Base-by-base conservation (phyloP, 2,888 invertebrate genomes). In the Serripes groenlandicus region DNA sequence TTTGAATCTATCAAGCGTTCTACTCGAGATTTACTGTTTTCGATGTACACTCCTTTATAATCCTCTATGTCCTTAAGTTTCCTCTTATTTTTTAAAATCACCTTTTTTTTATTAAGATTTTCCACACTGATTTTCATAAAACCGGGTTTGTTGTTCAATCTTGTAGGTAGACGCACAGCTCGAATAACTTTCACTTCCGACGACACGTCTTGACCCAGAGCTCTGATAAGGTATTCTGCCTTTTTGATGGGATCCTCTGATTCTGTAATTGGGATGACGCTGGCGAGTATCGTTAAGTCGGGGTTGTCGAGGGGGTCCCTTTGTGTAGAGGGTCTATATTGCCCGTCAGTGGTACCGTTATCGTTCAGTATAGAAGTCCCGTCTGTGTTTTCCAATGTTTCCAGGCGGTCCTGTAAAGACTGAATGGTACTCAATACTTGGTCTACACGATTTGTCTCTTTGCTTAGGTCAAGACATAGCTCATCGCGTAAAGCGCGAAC, bases 1-100 rank as follows among this genome's bases (percentile, higher is more conserved):
- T 78, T 78, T 18, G 66, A 18, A 37, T 78, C 78, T 21, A 72
- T 73, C 3, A 78, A 11, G 11, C 78, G 54, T n/a, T 78, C 78
- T 1, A 60, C 26, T 4, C 34, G 71, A 1, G 72, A 78, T 66
- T 71, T 81, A 69, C 75, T 75, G 58, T 81, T 78, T 69, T 75
- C 78, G 3, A 78, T 35, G 35, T 68, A 82, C 7, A 82, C 78
- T 7, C 58, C 11, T 35, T 62, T 66, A 64, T 78, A 81, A n/a
- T 26, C 9, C 1, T 71, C 56, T 15, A 21, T 56, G 30, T 81
- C 49, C 62, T 76, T 76, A 0, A 81, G 30, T 42, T 64, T 60
- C 72, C 72, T 75, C 68, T 78, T 85, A 58, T 79, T 81, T 54
- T 76, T n/a, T 26, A 81, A 37, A 11, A 85, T 75, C 11, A 56